Conservation (phyloP, 37 sponge, comb jelly and placozoan genomes). For the Haliclona indistincta region DNA sequence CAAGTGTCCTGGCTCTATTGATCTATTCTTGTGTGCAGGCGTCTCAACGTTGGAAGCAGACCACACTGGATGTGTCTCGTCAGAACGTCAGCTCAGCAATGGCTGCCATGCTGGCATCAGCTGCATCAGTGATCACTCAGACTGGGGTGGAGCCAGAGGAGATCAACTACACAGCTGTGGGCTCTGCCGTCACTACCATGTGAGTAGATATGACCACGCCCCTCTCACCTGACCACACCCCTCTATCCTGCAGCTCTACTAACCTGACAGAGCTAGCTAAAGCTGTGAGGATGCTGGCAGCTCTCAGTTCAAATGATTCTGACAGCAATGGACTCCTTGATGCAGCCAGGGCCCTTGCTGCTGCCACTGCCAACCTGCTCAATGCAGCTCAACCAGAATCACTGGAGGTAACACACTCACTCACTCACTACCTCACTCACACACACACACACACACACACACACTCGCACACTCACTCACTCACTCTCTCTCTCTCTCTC, state of each 20-base stretch:
- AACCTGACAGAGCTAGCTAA: slow-evolving; percentile 95
- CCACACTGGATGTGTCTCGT: slow-evolving; percentile 77
- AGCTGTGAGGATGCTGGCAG: slow-evolving; percentile 82
- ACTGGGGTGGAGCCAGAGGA: slow-evolving; percentile 86
- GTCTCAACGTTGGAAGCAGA: slow-evolving; percentile 86
- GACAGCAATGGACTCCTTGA: slow-evolving; percentile 83
- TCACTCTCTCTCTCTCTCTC: slow-evolving; percentile 37
- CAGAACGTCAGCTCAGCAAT: slow-evolving; percentile 93
- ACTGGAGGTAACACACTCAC: slow-evolving; percentile 39
- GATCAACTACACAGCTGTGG: slow-evolving; percentile 93
- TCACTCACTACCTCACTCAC: slow-evolving; percentile 28
- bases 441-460: slow-evolving; percentile 34
- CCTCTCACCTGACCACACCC: not conserved
- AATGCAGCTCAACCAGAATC: slow-evolving; percentile 84
- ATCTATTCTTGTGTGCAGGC: slow-evolving; percentile 29
- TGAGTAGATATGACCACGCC: slow-evolving; percentile 16
- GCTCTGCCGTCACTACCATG: slow-evolving; percentile 91
- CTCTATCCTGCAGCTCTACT: slow-evolving; percentile 52
- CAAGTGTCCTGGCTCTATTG: too few species aligned
- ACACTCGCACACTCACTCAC: slow-evolving; percentile 41
- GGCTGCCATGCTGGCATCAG: slow-evolving; percentile 90
- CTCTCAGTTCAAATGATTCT: slow-evolving; percentile 54
- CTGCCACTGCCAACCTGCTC: slow-evolving; percentile 89
- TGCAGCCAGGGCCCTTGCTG: slow-evolving; percentile 91
- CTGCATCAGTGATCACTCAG: slow-evolving; percentile 80